phyloP scores from a whole-genome alignment of 2,113 vertebrate genomes.

The Dipodomys ordii region DNA sequence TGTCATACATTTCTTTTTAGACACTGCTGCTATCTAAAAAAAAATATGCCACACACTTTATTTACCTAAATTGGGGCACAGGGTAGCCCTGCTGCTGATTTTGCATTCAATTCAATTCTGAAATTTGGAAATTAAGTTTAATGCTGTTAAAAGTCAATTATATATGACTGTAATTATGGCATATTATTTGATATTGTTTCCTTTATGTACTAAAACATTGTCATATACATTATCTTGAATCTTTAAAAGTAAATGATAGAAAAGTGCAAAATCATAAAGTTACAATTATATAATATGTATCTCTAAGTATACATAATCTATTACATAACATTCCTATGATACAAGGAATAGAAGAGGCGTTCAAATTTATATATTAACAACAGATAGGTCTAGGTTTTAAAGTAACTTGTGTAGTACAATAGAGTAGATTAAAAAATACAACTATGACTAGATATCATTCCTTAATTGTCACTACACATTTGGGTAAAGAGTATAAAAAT shows the following conservation, averaged over 20 bases:
- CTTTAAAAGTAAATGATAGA: constrained; percentile 42
- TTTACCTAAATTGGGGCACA: constrained; percentile 46
- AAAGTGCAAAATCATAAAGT: constrained; percentile 12
- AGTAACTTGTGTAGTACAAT: constrained; percentile 30
- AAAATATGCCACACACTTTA: constrained; percentile 48
- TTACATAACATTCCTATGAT: constrained; percentile 4
- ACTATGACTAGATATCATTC: not conserved
- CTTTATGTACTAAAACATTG: constrained; percentile 36
- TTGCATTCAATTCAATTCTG: constrained; percentile 30
- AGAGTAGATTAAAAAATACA: constrained; percentile 34
- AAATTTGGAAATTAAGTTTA: constrained; percentile 55
- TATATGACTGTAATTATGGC: not conserved
- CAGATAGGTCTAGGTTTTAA: constrained; percentile 19
- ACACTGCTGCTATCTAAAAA: constrained; percentile 55
- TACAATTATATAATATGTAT: constrained; percentile 41
- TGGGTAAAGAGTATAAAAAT: constrained; percentile 7
- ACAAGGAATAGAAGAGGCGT: constrained; percentile 30
- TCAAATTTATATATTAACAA: not conserved
- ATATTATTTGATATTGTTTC: constrained; percentile 39
- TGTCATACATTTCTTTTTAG: constrained; percentile 43
- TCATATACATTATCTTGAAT: not conserved
- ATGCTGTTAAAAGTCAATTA: constrained; percentile 21
- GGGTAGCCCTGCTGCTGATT: constrained; percentile 12
- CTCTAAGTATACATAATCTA: not conserved
- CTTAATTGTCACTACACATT: not conserved